A percentile compares a stretch with the other conserved stretches of the same genome.
These are phyloP conservation scores for Meteorus cinctellus DNA, from an alignment of 2,888 invertebrate genomes.

Conservation along the genomic window DNA sequence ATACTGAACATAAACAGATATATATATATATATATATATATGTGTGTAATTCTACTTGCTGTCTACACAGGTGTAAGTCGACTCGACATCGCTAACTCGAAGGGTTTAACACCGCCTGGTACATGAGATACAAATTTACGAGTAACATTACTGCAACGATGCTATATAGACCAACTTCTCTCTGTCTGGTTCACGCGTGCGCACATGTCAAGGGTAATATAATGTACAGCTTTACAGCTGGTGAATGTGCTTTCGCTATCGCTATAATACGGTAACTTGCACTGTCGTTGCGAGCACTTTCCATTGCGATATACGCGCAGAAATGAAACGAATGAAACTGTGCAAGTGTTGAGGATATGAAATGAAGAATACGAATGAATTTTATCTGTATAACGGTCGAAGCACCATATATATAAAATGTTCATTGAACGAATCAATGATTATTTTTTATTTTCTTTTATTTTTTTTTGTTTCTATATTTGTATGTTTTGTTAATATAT, in stretches of 20 bases:
- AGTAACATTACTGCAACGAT: neutral
- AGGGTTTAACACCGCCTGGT: slow-evolving; percentile 13
- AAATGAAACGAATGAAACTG: neutral
- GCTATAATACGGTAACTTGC: slow-evolving; percentile 63
- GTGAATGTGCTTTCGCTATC: slow-evolving; percentile 70
- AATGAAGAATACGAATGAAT: neutral
- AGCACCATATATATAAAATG: neutral
- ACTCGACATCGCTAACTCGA: neutral
- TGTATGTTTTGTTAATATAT: neutral
- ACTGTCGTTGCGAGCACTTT: slow-evolving; percentile 67
- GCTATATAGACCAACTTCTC: slow-evolving; percentile 20
- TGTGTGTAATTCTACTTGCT: slow-evolving; percentile 23
- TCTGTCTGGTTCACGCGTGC: slow-evolving; percentile 45
- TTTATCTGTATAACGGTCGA: neutral
- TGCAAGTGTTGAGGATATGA: neutral
- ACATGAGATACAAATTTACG: slow-evolving; percentile 14
- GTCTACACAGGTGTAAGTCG: slow-evolving; percentile 35
- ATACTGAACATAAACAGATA: slow-evolving; percentile 24
- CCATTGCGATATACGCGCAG: slow-evolving; percentile 49
- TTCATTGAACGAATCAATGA: slow-evolving; percentile 8
- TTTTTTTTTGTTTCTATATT: slow-evolving; percentile 13
- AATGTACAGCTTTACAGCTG: slow-evolving; percentile 67
- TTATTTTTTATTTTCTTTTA: slow-evolving; percentile 6
- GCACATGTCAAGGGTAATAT: slow-evolving; percentile 48
- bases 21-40: slow-evolving; percentile 16